Evolutionary conservation across 2,797 vertebrate species (phyloP).

Genomic region (Melanotaenia nigrans): DNA sequence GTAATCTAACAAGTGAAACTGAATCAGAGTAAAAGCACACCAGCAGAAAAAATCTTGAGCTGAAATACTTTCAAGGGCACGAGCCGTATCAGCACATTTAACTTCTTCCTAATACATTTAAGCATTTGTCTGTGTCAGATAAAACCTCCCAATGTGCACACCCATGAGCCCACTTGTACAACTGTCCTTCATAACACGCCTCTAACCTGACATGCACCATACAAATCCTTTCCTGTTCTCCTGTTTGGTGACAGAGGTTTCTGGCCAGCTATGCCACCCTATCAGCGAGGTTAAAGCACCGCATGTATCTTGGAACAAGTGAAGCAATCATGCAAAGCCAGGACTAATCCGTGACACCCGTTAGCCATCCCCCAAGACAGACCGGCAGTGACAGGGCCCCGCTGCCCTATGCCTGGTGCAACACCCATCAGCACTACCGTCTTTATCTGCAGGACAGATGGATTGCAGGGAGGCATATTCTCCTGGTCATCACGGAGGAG

Average conservation of each 20-base stretch:
- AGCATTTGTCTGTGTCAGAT: constrained; percentile 6
- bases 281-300: constrained; percentile 43
- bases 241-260: constrained; percentile 36
- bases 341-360: constrained; percentile 70
- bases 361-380: constrained; percentile 63
- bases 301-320: constrained; percentile 50
- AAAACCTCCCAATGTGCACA: constrained; percentile 3
- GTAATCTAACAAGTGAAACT: background rate
- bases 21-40: background rate
- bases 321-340: constrained; percentile 73
- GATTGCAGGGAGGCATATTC: constrained; percentile 61
- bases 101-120: background rate
- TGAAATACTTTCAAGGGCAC: constrained; percentile 35
- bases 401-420: constrained; percentile 52
- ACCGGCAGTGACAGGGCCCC: constrained; percentile 56
- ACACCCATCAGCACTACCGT: constrained; percentile 69
- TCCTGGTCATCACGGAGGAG: constrained; percentile 47
- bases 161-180: too few species aligned
- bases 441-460: constrained; percentile 76
- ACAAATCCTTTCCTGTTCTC: constrained; percentile 37
- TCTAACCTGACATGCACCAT: constrained; percentile 15
- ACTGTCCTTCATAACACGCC: background rate
- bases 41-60: background rate
- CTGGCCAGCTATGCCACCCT: constrained; percentile 25
- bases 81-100: background rate